A percentile compares a stretch with the other conserved stretches of the same genome.
Evolutionary conservation across 1,140 invertebrate genomes (phyloP).

Genomic region (Metopolophium dirhodum): DNA sequence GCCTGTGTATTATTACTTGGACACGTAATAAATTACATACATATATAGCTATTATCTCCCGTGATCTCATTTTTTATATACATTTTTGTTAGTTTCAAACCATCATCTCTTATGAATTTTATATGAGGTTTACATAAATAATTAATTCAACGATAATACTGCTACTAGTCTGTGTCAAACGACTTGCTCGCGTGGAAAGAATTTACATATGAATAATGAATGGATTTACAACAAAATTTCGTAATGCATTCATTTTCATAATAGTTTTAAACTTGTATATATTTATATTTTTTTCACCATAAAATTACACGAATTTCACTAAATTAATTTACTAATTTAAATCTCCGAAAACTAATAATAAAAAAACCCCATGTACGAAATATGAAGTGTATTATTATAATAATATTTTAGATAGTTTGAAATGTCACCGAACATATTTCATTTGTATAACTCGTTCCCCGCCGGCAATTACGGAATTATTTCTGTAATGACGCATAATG

Average conservation of each 20-base stretch:
- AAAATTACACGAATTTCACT: neutral
- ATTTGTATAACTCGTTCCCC: neutral
- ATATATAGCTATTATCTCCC: neutral
- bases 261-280: neutral
- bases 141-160: constrained; percentile 13
- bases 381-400: neutral
- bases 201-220: constrained; percentile 20
- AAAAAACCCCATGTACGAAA: neutral
- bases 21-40: neutral
- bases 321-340: neutral
- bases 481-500: constrained; percentile 6
- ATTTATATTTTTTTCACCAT: neutral
- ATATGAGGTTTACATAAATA: neutral
- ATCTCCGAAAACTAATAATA: neutral
- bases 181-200: neutral
- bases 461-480: neutral
- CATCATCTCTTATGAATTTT: neutral
- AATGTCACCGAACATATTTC: neutral
- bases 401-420: neutral
- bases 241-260: neutral
- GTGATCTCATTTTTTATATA: neutral
- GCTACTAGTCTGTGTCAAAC: constrained; percentile 9
- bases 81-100: neutral
- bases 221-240: neutral
- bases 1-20: neutral